phyloP scores from a whole-genome alignment of 2,888 invertebrate genomes.

The Ochlodes sylvanus region DNA sequence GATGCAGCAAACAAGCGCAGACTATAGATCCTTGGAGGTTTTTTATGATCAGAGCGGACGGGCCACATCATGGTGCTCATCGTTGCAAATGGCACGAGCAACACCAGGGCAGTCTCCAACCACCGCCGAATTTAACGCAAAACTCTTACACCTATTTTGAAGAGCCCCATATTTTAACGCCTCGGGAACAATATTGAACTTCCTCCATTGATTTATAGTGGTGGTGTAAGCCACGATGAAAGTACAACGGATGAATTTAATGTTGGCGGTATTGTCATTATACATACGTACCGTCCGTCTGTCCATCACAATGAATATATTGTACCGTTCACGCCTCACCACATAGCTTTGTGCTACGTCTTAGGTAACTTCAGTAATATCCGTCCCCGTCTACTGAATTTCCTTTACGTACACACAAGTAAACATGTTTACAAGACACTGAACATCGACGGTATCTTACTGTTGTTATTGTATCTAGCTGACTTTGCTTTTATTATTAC shows the following conservation, averaged over 20 bases:
- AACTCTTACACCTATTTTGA: no score
- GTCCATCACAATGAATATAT: constrained; percentile 20
- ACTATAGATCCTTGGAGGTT: no score
- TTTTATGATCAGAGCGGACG: no score
- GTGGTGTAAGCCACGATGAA: neutral
- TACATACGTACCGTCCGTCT: neutral
- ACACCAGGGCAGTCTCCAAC: no score
- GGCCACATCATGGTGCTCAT: no score
- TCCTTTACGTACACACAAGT: neutral
- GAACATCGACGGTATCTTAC: neutral
- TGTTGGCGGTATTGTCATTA: neutral
- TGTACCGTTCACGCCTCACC: constrained; percentile 7
- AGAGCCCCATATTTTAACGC: no score
- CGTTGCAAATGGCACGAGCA: no score
- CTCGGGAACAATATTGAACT: no score
- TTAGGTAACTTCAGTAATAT: neutral
- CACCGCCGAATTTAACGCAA: no score
- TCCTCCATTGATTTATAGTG: neutral
- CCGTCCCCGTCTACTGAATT: neutral
- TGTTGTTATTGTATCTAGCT: neutral
- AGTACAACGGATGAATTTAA: neutral
- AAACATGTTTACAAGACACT: constrained; percentile 4
- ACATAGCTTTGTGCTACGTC: neutral
- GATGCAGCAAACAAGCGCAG: no score
- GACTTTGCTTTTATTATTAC: neutral